Evolutionary conservation across 2,797 vertebrate genomes (phyloP).

Genomic region (Pseudochromis fuscus): DNA sequence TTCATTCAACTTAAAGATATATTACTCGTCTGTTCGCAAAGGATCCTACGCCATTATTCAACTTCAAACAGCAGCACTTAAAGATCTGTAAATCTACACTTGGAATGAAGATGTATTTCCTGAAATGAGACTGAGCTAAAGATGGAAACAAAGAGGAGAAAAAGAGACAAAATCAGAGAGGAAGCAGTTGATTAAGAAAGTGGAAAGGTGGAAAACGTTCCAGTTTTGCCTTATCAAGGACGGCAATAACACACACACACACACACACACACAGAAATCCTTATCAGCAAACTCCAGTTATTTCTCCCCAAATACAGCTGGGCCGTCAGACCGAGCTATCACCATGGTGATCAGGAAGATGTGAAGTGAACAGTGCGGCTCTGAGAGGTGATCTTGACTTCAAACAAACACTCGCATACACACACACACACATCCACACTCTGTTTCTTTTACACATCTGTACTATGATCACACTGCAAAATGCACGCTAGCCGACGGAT

Average conservation of each 20-base stretch:
- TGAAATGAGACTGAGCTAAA: not conserved
- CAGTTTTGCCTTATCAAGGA: not conserved
- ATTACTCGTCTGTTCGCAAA: slow-evolving; percentile 19
- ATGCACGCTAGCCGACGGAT: not conserved
- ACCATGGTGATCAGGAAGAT: slow-evolving; percentile 59
- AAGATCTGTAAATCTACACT: slow-evolving; percentile 5
- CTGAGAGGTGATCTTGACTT: slow-evolving; percentile 46
- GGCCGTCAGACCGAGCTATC: slow-evolving; percentile 36
- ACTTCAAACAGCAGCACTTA: not conserved
- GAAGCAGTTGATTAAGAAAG: not conserved
- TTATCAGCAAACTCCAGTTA: slow-evolving; percentile 52
- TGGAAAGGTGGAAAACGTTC: not conserved
- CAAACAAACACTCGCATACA: not conserved
- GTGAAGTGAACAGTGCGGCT: slow-evolving; percentile 40
- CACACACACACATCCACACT: not conserved
- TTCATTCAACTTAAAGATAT: slow-evolving; percentile 24
- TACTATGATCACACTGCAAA: not conserved
- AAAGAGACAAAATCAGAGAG: not conserved
- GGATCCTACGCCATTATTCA: slow-evolving; percentile 20
- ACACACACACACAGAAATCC: not conserved
- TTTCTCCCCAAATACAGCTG: slow-evolving; percentile 23
- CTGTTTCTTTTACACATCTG: not conserved
- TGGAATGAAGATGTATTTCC: not conserved
- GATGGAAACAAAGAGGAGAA: not conserved
- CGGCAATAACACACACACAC: not conserved